Conservation (phyloP, 2,888 invertebrate genomes). For the Chydorus sphaericus region DNA sequence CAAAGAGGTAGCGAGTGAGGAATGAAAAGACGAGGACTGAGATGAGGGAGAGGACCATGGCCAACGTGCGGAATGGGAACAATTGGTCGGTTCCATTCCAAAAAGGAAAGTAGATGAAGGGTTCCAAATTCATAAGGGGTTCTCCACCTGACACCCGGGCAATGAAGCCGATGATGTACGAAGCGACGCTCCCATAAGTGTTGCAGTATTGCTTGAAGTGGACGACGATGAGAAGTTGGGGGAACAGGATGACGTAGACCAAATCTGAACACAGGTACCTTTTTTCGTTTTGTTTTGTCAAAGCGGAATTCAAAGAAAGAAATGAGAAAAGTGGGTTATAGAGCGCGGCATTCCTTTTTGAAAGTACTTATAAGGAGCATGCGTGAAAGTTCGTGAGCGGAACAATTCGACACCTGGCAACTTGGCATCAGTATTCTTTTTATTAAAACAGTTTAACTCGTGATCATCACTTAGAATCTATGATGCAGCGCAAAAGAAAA, state of each 20-base stretch:
- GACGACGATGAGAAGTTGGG: slow-evolving; percentile 50
- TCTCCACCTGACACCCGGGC: slow-evolving; percentile 44
- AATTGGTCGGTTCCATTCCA: slow-evolving; percentile 37
- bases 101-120: slow-evolving; percentile 41
- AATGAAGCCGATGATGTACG: slow-evolving; percentile 35
- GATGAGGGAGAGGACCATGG: slow-evolving; percentile 42
- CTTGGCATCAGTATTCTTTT: too few species aligned
- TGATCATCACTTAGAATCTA: too few species aligned
- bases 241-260: slow-evolving; percentile 55
- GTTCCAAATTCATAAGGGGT: slow-evolving; percentile 37
- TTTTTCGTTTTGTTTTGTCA: too few species aligned
- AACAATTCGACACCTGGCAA: too few species aligned
- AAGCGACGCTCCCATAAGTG: slow-evolving; percentile 48
- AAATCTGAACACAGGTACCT: slow-evolving; percentile 50
- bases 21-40: slow-evolving; percentile 37
- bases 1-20: slow-evolving; percentile 59
- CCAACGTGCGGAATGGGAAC: slow-evolving; percentile 49
- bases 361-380: too few species aligned
- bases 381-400: too few species aligned
- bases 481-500: too few species aligned
- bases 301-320: slow-evolving; percentile 5
- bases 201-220: slow-evolving; percentile 46
- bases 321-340: slow-evolving; percentile 30
- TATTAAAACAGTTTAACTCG: too few species aligned
- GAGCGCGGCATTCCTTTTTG: neutral